These are phyloP conservation scores for Tupiocoris notatus DNA, from an alignment of 2,888 invertebrate species.

Conservation along the genomic window DNA sequence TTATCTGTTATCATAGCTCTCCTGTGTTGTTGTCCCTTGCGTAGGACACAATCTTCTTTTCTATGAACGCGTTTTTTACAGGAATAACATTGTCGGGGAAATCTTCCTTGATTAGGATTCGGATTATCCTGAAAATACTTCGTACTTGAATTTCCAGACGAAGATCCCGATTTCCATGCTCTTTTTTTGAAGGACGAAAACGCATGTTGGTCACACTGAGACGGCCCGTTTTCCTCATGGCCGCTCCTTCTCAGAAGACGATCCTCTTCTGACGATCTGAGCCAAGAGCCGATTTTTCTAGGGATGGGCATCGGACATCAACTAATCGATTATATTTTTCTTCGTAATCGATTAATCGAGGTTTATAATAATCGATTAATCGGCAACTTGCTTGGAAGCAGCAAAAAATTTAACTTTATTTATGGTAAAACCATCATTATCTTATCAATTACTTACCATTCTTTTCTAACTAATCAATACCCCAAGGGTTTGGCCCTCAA, in stretches of 20 bases:
- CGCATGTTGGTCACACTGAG: not conserved
- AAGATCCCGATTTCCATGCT: not conserved
- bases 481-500: too few species aligned
- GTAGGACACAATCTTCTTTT: not conserved
- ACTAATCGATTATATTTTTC: too few species aligned
- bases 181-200: not conserved
- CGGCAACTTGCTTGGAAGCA: too few species aligned
- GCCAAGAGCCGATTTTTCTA: too few species aligned
- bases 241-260: slow-evolving; percentile 12
- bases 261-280: slow-evolving; percentile 16
- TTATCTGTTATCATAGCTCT: not conserved
- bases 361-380: too few species aligned
- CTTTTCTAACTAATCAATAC: too few species aligned
- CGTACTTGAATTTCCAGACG: not conserved
- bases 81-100: not conserved
- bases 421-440: too few species aligned
- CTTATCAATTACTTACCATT: too few species aligned
- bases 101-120: not conserved
- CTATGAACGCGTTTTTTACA: not conserved
- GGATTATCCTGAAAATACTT: not conserved
- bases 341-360: too few species aligned
- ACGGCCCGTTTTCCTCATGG: not conserved
- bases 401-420: too few species aligned
- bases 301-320: too few species aligned
- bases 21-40: not conserved